A percentile compares a stretch with the other conserved stretches of the same genome.
phyloP scores from a whole-genome alignment of 2,888 invertebrate species.

The Marasmarcha lunaedactyla region DNA sequence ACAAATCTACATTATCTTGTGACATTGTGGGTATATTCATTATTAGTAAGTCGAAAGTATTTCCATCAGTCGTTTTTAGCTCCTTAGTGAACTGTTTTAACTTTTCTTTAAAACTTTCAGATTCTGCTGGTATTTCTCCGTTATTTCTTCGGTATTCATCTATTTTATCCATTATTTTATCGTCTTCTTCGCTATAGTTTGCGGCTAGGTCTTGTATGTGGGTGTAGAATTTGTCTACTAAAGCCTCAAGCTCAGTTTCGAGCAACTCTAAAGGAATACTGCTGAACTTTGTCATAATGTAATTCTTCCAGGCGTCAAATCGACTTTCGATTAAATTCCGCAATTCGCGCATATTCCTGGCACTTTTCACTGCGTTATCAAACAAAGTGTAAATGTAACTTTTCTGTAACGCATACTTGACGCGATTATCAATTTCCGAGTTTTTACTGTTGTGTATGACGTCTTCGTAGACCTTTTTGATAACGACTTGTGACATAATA shows the following conservation, averaged over 20 bases:
- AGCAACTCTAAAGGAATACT: constrained; percentile 41
- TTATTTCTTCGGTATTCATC: constrained; percentile 17
- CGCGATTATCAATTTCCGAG: constrained; percentile 39
- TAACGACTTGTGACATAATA: constrained; percentile 39
- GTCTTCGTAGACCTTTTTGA: constrained; percentile 52
- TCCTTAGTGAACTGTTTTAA: constrained; percentile 40
- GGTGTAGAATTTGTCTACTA: constrained; percentile 48
- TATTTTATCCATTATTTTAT: constrained; percentile 39
- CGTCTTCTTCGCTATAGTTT: constrained; percentile 30
- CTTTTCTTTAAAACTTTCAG: constrained; percentile 34
- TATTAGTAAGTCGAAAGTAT: constrained; percentile 44
- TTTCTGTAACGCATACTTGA: constrained; percentile 33
- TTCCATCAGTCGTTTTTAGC: constrained; percentile 36
- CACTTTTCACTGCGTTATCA: constrained; percentile 51
- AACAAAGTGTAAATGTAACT: constrained; percentile 37
- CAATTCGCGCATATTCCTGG: constrained; percentile 45
- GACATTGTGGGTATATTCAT: constrained; percentile 46
- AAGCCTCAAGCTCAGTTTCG: constrained; percentile 45
- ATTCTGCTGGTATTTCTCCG: constrained; percentile 9
- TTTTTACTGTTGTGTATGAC: constrained; percentile 38
- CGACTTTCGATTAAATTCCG: constrained; percentile 36
- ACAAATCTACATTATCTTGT: constrained; percentile 37
- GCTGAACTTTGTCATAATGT: constrained; percentile 41
- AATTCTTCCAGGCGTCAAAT: constrained; percentile 36
- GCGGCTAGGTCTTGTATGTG: constrained; percentile 45